phyloP scores from a whole-genome alignment of 92 coral and sea anemone species.

The Phenganax subtilis region DNA sequence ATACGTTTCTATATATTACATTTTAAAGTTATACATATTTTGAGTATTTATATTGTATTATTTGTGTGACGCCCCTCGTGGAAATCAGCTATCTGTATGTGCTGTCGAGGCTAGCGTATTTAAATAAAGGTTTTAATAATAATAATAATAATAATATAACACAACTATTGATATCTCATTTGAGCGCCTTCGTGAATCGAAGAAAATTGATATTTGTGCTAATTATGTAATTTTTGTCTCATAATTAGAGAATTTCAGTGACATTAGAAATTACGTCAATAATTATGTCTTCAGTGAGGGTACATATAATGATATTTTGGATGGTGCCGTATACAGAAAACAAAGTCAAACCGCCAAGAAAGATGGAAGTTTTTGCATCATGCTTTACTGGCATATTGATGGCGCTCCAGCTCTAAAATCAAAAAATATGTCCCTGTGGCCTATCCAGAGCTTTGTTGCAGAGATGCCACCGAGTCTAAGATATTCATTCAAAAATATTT shows the following conservation, averaged over 20 bases:
- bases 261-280: slow-evolving; percentile 10
- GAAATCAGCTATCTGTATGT: too few relatives aligned
- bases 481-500: slow-evolving; percentile 51
- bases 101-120: too few relatives aligned
- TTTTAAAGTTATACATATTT: too few relatives aligned
- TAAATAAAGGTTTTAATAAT: too few relatives aligned
- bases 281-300: slow-evolving; percentile 3
- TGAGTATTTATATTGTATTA: too few relatives aligned
- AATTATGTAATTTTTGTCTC: neutral
- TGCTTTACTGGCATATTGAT: slow-evolving; percentile 66
- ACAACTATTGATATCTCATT: too few relatives aligned
- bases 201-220: too few relatives aligned
- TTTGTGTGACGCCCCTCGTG: too few relatives aligned
- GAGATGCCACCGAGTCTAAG: slow-evolving; percentile 48
- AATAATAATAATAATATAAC: too few relatives aligned
- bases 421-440: slow-evolving; percentile 58
- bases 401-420: slow-evolving; percentile 69
- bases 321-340: neutral
- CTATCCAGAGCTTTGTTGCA: slow-evolving; percentile 64
- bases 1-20: too few relatives aligned
- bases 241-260: slow-evolving; percentile 12
- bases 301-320: slow-evolving; percentile 50
- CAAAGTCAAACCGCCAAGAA: neutral
- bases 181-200: too few relatives aligned
- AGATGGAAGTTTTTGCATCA: slow-evolving; percentile 53